Evolutionary conservation across 2,888 invertebrate genomes (phyloP).

Genomic region (Drosophila pegasa): DNA sequence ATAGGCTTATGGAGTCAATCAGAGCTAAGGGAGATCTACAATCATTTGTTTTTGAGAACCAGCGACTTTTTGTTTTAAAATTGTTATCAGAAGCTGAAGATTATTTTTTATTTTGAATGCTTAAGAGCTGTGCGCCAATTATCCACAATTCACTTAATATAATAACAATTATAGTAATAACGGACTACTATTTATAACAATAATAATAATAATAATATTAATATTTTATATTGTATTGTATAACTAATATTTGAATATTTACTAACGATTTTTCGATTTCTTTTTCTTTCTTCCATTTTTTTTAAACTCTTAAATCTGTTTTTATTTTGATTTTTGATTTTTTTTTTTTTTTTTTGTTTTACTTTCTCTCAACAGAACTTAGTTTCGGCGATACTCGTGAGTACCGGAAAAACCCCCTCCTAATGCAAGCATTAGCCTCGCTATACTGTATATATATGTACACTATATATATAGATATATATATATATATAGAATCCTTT

Average conservation of each 20-base stretch:
- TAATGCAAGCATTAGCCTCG: slow-evolving; percentile 31
- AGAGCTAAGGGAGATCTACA: not conserved
- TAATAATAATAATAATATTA: slow-evolving; percentile 1
- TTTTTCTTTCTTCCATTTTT: slow-evolving; percentile 31
- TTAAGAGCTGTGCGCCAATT: not conserved
- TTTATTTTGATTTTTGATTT: slow-evolving; percentile 28
- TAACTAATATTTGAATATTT: slow-evolving; percentile 25
- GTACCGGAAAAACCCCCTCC: slow-evolving; percentile 62
- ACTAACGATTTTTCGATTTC: slow-evolving; percentile 42
- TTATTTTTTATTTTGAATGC: not conserved
- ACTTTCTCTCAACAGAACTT: slow-evolving; percentile 82
- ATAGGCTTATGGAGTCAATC: not conserved
- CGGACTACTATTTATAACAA: not conserved
- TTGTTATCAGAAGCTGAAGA: not conserved
- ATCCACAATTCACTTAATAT: not conserved
- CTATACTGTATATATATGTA: slow-evolving; percentile 12
- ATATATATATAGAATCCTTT: slow-evolving; percentile 33
- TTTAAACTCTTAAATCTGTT: slow-evolving; percentile 8
- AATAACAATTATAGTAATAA: not conserved
- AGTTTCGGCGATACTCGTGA: slow-evolving; percentile 85
- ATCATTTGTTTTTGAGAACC: not conserved
- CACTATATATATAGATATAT: slow-evolving; percentile 30
- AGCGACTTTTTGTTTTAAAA: not conserved
- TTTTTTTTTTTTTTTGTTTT: slow-evolving; percentile 44
- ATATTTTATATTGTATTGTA: slow-evolving; percentile 3